These are phyloP conservation scores for Hestina assimilis DNA, from an alignment of 1,140 invertebrate species.

Conservation along the genomic window DNA sequence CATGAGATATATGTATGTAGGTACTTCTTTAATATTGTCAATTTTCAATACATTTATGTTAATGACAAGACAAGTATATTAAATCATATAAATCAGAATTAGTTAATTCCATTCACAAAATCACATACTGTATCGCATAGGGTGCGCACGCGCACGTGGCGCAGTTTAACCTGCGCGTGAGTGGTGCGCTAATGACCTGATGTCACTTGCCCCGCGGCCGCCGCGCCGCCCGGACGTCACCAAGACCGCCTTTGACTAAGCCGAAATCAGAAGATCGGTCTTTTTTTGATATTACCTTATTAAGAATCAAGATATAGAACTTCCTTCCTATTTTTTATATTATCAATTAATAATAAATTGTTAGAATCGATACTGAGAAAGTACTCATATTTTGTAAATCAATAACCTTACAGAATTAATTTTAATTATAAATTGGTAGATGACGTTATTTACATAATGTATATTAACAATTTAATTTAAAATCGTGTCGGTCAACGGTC, in stretches of 20 bases:
- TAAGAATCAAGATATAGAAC: constrained; percentile 15
- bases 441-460: too few species aligned
- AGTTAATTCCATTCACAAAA: constrained; percentile 2
- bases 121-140: constrained; percentile 37
- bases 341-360: neutral
- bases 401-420: neutral
- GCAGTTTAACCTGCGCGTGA: constrained; percentile 63
- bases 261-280: constrained; percentile 24
- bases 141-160: constrained; percentile 57
- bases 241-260: constrained; percentile 30
- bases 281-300: constrained; percentile 23
- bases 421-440: too few species aligned
- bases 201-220: constrained; percentile 38
- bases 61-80: too few species aligned
- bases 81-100: too few species aligned
- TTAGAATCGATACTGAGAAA: neutral
- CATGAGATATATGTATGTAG: too few species aligned
- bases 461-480: too few species aligned
- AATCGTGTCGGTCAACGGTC: too few species aligned
- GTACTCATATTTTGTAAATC: neutral
- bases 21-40: too few species aligned
- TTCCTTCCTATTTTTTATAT: constrained; percentile 17
- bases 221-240: constrained; percentile 31
- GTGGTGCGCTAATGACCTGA: constrained; percentile 56
- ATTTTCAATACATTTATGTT: neutral